Evolutionary conservation across 2,888 invertebrate genomes (phyloP).

Genomic region (Carterocephalus palaemon): DNA sequence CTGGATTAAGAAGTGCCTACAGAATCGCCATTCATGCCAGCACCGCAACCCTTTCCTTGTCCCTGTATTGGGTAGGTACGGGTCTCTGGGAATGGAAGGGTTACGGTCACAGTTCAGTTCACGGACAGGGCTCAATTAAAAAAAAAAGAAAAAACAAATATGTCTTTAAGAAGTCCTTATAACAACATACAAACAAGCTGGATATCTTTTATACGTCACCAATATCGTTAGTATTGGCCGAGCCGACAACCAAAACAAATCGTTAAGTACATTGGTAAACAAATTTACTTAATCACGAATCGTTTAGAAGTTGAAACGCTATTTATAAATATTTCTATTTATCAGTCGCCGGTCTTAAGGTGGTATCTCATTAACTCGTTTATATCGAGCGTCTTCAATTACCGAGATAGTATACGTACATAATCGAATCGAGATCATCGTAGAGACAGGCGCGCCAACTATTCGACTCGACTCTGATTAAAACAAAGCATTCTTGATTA

Average conservation of each 20-base stretch:
- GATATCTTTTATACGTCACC: background rate
- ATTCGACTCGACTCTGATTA: slow-evolving; percentile 58
- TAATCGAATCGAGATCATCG: slow-evolving; percentile 39
- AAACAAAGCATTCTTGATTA: slow-evolving; percentile 62
- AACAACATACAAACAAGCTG: background rate
- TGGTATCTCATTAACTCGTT: background rate
- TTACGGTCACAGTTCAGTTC: too few relatives aligned
- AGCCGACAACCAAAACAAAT: background rate
- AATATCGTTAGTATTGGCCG: background rate
- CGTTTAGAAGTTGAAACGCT: background rate
- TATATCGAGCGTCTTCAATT: slow-evolving; percentile 1
- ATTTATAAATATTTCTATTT: slow-evolving; percentile 1
- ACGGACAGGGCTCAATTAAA: too few relatives aligned
- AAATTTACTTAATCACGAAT: background rate
- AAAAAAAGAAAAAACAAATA: too few relatives aligned
- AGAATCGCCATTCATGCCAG: background rate
- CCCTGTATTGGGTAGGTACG: too few relatives aligned
- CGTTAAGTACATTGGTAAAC: background rate
- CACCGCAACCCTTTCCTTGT: background rate
- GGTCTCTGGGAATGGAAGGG: too few relatives aligned
- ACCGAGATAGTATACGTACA: slow-evolving; percentile 40
- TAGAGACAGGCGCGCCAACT: slow-evolving; percentile 39
- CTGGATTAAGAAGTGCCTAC: slow-evolving; percentile 16
- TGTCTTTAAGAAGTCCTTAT: background rate
- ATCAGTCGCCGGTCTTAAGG: background rate